These are phyloP conservation scores for Caradrina clavipalpis DNA, from an alignment of 2,888 invertebrate species.

Conservation along the genomic window DNA sequence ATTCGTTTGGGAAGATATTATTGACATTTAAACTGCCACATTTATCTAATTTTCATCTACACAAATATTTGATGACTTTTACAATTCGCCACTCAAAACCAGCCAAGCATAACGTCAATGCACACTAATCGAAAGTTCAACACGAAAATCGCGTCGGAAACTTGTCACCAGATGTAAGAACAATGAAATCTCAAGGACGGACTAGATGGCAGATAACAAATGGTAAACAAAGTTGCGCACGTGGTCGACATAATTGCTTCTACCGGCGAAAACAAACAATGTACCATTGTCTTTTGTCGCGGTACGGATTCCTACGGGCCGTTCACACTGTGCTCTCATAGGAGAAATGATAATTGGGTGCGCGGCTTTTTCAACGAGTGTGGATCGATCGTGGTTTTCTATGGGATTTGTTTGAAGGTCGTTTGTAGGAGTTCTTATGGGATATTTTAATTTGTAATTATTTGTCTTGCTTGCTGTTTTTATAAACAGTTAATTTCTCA, in stretches of 20 bases:
- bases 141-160: conserved; percentile 62
- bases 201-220: conserved; percentile 82
- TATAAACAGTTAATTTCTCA: background rate
- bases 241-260: conserved; percentile 82
- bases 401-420: conserved; percentile 21
- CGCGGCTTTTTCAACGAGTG: conserved; percentile 45
- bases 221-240: conserved; percentile 83
- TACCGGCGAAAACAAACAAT: conserved; percentile 83
- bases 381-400: conserved; percentile 28
- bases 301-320: conserved; percentile 64
- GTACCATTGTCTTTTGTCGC: conserved; percentile 78
- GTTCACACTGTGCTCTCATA: conserved; percentile 63
- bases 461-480: too few relatives aligned
- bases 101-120: conserved; percentile 34
- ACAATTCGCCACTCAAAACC: conserved; percentile 8
- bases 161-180: conserved; percentile 65
- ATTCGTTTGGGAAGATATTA: too few relatives aligned
- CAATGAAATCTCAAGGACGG: conserved; percentile 79
- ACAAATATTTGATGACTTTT: background rate
- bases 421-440: background rate
- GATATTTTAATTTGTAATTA: background rate
- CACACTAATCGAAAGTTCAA: conserved; percentile 60
- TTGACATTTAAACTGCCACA: too few relatives aligned
- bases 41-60: background rate
- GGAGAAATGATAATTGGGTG: conserved; percentile 63